These are phyloP conservation scores for Calyptommatus sinebrachiatus DNA, from an alignment of 2,113 vertebrate genomes.

Conservation along the genomic window DNA sequence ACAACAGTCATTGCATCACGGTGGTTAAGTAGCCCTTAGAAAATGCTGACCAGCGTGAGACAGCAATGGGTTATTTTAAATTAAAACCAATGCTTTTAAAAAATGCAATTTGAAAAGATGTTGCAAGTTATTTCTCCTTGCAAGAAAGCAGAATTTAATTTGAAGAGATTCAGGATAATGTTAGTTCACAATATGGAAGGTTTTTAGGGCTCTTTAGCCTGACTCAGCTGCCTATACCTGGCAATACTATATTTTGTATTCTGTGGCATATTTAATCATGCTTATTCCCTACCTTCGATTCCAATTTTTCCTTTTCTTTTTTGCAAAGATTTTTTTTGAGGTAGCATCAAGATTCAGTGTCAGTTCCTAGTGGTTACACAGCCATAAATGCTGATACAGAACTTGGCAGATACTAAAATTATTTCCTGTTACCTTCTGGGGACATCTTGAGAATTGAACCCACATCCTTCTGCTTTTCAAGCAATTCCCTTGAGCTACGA, in stretches of 20 bases:
- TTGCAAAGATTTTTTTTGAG: too few relatives aligned
- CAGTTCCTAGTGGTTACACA: too few relatives aligned
- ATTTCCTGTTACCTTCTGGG: too few relatives aligned
- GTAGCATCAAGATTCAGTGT: too few relatives aligned
- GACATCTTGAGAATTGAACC: too few relatives aligned
- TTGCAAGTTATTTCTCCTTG: background rate
- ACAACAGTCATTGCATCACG: background rate
- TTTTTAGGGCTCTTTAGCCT: background rate
- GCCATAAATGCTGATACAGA: too few relatives aligned
- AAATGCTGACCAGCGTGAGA: background rate
- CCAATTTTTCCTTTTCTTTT: too few relatives aligned
- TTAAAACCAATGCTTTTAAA: background rate
- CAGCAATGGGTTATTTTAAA: background rate
- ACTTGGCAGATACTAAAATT: too few relatives aligned
- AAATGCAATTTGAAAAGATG: background rate
- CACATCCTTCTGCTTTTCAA: too few relatives aligned
- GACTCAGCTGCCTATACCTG: background rate
- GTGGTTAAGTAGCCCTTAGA: background rate
- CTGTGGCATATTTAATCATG: background rate
- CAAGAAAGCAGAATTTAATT: background rate
- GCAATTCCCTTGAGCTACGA: too few relatives aligned
- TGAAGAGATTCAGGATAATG: background rate
- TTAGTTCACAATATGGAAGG: background rate
- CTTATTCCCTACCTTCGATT: background rate
- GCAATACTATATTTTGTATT: background rate